Percentiles rank a stretch among this genome's conserved stretches.
Evolutionary conservation across 2,113 vertebrate genomes (phyloP).

Genomic region (Talpa occidentalis): DNA sequence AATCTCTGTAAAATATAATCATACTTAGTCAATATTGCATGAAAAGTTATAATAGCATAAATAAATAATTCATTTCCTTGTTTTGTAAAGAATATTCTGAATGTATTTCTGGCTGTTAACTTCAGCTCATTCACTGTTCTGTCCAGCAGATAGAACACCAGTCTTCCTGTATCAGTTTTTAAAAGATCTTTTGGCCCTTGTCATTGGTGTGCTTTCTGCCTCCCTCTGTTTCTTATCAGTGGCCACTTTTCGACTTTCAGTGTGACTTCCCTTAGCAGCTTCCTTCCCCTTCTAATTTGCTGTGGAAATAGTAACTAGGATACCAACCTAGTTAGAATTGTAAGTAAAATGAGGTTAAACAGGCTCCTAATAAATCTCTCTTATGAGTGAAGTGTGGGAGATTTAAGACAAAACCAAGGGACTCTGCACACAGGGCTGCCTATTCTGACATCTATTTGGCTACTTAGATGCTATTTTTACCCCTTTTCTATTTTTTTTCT

Average conservation of each 20-base stretch:
- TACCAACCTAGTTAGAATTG: conserved; percentile 35
- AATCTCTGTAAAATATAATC: conserved; percentile 59
- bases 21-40: conserved; percentile 41
- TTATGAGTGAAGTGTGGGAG: neutral
- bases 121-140: neutral
- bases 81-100: conserved; percentile 43
- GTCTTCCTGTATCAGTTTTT: neutral
- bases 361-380: conserved; percentile 3
- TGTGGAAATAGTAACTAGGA: conserved; percentile 74
- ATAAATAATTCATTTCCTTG: conserved; percentile 65
- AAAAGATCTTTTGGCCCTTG: neutral
- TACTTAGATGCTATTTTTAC: conserved; percentile 56
- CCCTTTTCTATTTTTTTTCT: conserved; percentile 61
- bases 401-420: conserved; percentile 36
- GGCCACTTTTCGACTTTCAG: conserved; percentile 44
- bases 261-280: conserved; percentile 41
- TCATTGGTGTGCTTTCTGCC: neutral
- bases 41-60: conserved; percentile 52
- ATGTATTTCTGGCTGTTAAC: neutral
- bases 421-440: neutral
- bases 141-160: neutral
- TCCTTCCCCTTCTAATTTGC: conserved; percentile 61
- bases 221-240: neutral
- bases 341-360: conserved; percentile 54
- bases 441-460: conserved; percentile 25